Base-by-base conservation (phyloP, 1,140 invertebrate species). In the Battus philenor region DNA sequence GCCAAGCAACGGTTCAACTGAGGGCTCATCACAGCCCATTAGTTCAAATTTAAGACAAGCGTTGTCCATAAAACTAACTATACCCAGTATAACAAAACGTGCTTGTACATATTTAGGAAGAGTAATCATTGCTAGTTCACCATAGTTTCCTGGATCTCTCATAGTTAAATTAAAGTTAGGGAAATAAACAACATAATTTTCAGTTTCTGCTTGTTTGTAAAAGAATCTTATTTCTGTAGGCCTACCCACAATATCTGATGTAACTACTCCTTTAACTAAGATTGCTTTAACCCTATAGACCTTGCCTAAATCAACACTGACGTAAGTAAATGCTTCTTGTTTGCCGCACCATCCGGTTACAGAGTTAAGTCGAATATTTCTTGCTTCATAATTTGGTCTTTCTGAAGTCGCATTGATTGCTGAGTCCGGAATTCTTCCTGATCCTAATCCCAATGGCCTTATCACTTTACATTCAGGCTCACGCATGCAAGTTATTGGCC, bases 331-430 rank as follows among this genome's bases (percentile, higher is more conserved):
- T 4, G 96, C 94, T 87, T 97, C 95, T 86, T 95, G 92, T 74
- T 95, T 94, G 13, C 94, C 95, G 86, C 96, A 98, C 96, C 96
- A 98, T 22, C 96, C 96, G 31, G 96, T 98, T 1, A 95, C 95
- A 1, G 95, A 97, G 72, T 96, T 96, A 6, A 98, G 73, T n/a
- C 96, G 89, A 1, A 97, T 91, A 69, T 97, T 95, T 67, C 88
- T 92, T 0, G 95, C 94, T 89, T 97, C 95, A 71, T 97, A 97
- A 64, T 97, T 97, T 41, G 94, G 92, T 67, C 93, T 88, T 86
- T 97, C 94, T 2, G 95, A 96, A 0, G 96, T 98, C 2, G 97
- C 96, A 75, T 98, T 97, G 34, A 99, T 98, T n/a, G 96, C 95
- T 6, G 93, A 94, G 73, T 98, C 96, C 0, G 97, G 96, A 56